Conservation (phyloP, 2,888 invertebrate genomes). For the Metacarcinus magister region DNA sequence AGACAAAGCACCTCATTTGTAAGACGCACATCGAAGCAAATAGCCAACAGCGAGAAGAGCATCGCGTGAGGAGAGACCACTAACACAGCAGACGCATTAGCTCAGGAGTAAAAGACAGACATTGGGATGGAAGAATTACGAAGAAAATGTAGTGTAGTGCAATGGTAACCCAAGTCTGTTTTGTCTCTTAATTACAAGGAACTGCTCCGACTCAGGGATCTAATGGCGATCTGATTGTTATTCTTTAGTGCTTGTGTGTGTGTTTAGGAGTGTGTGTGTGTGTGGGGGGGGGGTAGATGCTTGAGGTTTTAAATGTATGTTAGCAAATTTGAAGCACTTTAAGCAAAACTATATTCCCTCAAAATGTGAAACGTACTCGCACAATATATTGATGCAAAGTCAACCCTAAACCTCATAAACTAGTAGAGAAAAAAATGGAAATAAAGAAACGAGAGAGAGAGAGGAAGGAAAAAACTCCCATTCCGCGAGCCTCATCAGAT, state of each 20-base stretch:
- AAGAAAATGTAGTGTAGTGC: background rate
- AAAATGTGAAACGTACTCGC: too few species aligned
- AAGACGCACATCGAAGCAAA: background rate
- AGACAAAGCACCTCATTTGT: conserved; percentile 1
- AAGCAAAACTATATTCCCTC: too few species aligned
- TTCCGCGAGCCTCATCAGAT: background rate
- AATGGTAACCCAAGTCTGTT: background rate
- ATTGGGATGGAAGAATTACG: background rate
- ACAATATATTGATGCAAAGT: background rate
- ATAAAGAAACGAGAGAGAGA: background rate
- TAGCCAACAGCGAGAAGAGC: background rate
- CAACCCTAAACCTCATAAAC: too few species aligned
- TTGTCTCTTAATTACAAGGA: background rate
- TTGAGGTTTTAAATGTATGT: background rate
- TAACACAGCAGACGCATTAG: background rate
- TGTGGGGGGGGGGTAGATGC: background rate
- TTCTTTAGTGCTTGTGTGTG: background rate
- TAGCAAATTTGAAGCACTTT: background rate
- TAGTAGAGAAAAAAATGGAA: background rate
- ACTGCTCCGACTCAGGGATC: too few species aligned
- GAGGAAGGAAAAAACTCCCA: background rate
- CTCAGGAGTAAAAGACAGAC: background rate
- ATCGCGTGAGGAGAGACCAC: background rate
- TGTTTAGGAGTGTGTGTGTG: background rate
- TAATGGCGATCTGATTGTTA: too few species aligned